Evolutionary conservation across 1,140 invertebrate species (phyloP), one percentile per base, ranked within the genome.

Genomic region (Potamilus streckersoni): DNA sequence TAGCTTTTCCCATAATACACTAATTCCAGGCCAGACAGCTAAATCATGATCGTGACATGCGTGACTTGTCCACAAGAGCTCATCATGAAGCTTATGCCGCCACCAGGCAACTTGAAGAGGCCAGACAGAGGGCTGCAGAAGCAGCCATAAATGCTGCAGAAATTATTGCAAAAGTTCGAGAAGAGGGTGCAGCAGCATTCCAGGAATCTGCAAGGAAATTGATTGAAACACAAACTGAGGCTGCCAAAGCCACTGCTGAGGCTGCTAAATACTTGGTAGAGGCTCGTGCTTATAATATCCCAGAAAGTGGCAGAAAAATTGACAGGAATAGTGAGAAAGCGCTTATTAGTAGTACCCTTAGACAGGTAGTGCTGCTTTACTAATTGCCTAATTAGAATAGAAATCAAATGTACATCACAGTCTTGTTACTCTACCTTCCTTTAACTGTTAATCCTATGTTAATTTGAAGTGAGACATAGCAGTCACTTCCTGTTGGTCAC

Each of bases 21-120:
- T 78, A 68, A 69, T 62, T 49, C 49, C 79, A 88, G 87, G 83
- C 82, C 15, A 79, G 84, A 59, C 88, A 88, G 71, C 87, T 85
- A 71, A 76, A 72, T n/a, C 85, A 88, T 77, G 83, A 82, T 49
- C 76, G 73, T 64, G 84, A 87, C 14, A 79, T 89, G 81, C 81
- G 82, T 61, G 69, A 82, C 12, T 65, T 88, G 14, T 80, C 85
- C 65, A 60, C 83, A 6, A 84, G 86, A 72, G 85, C 83, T 17
- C 83, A 86, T 61, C 72, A 83, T 69, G 87, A 89, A 67, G 79
- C 81, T 12, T 38, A 74, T 15, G 83, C 83, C 20, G 79, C 80
- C 13, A 79, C 72, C 8, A 77, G 79, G 71, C 80, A 84, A 61
- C 71, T 86, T 20, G 79, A 86, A 20, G 79, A 80, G 55, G 78